A percentile compares a stretch with the other conserved stretches of the same genome.
Conservation (phyloP, 2,113 vertebrate genomes). For the Catharus fuscescens region DNA sequence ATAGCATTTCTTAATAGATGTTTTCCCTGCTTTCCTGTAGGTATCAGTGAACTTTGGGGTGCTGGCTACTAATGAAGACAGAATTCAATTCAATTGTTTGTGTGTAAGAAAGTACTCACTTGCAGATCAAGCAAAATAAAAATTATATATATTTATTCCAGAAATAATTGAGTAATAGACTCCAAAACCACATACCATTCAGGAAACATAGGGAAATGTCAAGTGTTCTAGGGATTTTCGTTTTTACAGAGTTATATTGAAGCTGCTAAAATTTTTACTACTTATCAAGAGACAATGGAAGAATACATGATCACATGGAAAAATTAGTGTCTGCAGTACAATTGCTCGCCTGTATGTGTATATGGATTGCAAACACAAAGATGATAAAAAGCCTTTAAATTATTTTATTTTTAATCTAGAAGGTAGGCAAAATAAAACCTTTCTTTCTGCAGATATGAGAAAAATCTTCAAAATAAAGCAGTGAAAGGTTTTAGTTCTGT, state of each 20-base stretch:
- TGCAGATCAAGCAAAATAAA: background rate
- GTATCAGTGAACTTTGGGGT: background rate
- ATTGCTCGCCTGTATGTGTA: background rate
- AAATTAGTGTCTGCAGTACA: background rate
- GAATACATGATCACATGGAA: background rate
- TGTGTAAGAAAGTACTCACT: background rate
- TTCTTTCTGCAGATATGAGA: background rate
- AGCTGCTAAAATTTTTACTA: background rate
- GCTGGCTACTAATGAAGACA: background rate
- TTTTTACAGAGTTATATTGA: background rate
- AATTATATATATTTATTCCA: background rate
- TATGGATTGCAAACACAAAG: background rate
- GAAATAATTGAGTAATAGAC: background rate
- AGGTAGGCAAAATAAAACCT: background rate
- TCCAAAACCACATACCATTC: background rate
- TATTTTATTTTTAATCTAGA: background rate
- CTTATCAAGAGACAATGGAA: background rate
- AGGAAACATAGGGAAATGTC: background rate
- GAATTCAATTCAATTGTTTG: background rate
- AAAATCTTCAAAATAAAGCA: background rate
- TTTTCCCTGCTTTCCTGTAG: background rate
- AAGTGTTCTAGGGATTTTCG: background rate
- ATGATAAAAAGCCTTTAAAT: background rate
- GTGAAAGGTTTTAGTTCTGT: background rate
- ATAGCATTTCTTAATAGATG: background rate